Evolutionary conservation across 2,113 vertebrate genomes (phyloP).

Genomic region (Alligator mississippiensis): DNA sequence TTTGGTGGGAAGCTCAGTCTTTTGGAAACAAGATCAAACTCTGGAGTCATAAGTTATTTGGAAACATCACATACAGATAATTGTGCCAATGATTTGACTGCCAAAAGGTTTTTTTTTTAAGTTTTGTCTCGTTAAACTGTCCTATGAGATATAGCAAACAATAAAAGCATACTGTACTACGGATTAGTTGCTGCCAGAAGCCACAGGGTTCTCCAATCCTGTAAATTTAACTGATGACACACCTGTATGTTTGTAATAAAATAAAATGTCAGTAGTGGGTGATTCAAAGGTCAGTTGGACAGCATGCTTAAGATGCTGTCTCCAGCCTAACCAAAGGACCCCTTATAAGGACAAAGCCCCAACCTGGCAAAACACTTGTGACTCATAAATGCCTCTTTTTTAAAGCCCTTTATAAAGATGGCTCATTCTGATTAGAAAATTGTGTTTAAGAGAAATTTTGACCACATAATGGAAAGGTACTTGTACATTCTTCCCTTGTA

Average conservation of each 20-base stretch:
- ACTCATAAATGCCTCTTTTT: background rate
- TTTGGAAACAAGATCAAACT: background rate
- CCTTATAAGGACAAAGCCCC: background rate
- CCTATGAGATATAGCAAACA: background rate
- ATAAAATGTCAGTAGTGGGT: background rate
- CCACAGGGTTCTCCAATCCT: accelerated
- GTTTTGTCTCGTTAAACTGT: background rate
- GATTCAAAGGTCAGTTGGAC: background rate
- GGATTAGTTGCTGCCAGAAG: background rate
- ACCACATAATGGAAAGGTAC: accelerated
- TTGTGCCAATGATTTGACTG: accelerated
- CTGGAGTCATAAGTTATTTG: accelerated
- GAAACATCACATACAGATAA: accelerated
- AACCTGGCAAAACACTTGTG: background rate
- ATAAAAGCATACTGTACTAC: background rate
- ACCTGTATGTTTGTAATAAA: background rate
- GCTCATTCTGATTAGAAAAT: background rate
- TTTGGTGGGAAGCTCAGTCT: accelerated
- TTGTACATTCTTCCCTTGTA: background rate
- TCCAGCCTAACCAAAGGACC: background rate
- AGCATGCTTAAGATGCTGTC: accelerated
- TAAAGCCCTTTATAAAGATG: background rate
- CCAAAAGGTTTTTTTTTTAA: background rate
- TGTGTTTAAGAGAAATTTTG: background rate
- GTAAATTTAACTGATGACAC: background rate